Conservation (phyloP, 2,888 invertebrate species). For the Pegoplata infirma region DNA sequence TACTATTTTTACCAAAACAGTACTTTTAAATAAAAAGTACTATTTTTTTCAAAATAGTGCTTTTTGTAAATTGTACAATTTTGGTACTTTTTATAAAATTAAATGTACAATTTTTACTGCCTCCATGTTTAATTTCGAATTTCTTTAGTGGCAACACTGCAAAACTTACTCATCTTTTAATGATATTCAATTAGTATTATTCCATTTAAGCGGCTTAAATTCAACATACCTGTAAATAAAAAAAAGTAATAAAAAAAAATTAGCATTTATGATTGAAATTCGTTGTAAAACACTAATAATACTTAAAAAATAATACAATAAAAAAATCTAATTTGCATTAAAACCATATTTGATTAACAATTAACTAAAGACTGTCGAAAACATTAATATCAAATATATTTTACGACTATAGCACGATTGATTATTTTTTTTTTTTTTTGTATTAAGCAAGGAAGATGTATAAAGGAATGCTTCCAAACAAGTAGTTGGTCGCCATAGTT, state of each 20-base stretch:
- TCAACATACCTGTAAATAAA: slow-evolving; percentile 41
- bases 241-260: slow-evolving; percentile 20
- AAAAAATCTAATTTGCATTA: slow-evolving; percentile 49
- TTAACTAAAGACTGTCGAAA: slow-evolving; percentile 31
- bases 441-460: no score
- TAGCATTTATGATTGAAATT: slow-evolving; percentile 44
- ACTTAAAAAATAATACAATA: not conserved
- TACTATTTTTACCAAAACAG: no score
- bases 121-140: no score
- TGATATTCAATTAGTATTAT: slow-evolving; percentile 1
- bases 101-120: no score
- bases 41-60: no score
- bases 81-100: no score
- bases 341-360: slow-evolving; percentile 31
- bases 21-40: no score
- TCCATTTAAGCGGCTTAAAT: slow-evolving; percentile 6
- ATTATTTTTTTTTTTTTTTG: no score
- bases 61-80: no score
- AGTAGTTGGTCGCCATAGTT: no score
- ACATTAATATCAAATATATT: slow-evolving; percentile 20
- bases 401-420: slow-evolving; percentile 9
- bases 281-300: not conserved
- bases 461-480: no score
- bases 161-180: not conserved
- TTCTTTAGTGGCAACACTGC: no score